Evolutionary conservation across 2,888 invertebrate species (phyloP), one percentile per base, ranked within the genome.

Genomic region (Torymus tubicola): DNA sequence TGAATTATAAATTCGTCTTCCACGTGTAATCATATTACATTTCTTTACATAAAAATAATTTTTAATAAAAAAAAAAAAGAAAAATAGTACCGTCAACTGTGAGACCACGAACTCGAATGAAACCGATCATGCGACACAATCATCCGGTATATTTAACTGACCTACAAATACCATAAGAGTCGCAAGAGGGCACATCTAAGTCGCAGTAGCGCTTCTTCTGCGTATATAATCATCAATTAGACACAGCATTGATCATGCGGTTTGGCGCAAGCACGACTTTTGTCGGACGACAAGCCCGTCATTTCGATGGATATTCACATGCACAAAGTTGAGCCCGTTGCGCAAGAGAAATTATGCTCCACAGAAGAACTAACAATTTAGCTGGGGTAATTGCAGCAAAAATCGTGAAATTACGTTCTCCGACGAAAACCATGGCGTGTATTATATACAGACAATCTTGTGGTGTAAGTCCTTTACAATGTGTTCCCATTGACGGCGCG

Each of bases 141-240:
- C 31, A 31, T 31, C 31, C 5, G 5, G 31, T 31, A 31, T 31
- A 31, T n/a, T 31, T 31, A 31, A 31, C 31, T 31, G 31, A 31
- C 31, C 31, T 31, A 31, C 31, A 31, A 31, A 31, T 31, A 31
- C 31, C 8, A 1, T 31, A 3, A 31, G 31, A 21, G 24, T 14
- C 31, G 12, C 11, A 53, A 72, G 42, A 55, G 18, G 14, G 31
- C 42, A 21, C 50, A 31, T 31, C 31, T 31, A 31, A 53, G 55
- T 55, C 75, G 18, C 63, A 50, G 42, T 53, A 67, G 53, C 55
- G 61, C 65, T 10, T 76, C 18, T 42, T 76, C 24, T 13, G 24
- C 53, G 65, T 67, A 60, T 31, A 60, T 71, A 78, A 78, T 71
- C 71, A 60, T 65, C 78, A 60, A 78, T 78, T 78, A 71, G 71